Base-by-base conservation (phyloP, 2,797 vertebrate genomes). In the Bovichtus diacanthus region DNA sequence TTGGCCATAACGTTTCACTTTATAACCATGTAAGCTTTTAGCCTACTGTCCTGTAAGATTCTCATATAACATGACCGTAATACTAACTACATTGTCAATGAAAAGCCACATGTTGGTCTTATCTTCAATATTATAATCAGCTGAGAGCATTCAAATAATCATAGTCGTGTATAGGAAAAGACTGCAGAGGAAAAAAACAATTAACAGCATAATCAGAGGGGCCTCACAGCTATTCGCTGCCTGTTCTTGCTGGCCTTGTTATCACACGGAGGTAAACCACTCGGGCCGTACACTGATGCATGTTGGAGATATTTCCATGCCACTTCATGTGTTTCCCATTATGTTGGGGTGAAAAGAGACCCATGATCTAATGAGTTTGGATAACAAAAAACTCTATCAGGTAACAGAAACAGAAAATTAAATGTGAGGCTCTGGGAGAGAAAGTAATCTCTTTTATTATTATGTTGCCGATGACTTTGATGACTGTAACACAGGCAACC, bases 321-420 rank as follows among this genome's bases (percentile, higher is more conserved):
- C 43, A 78, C 66, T 84, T 82, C 70, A 79, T 76, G 58, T 74
- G 73, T 73, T 80, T 81, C 39, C 53, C 36, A 70, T 73, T 49
- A 64, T 56, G 29, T 3, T 41, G 25, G 21, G 0, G 53, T 78
- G 55, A 65, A 62, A 59, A 59, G 39, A 34, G 41, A 61, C 75
- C n/a, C 66, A 56, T 61, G 74, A 83, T 78, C 70, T 84, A 87
- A 91, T 88, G 79, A 85, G 82, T 59, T 61, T 86, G 78, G 71
- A 76, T 78, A 62, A 69, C 62, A 72, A 81, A 78, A 77, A 70
- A 49, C 58, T 55, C 50, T 70, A 77, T 83, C 68, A 78, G 66
- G 80, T 78, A 68, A 53, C 60, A 53, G 36, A 47, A 78, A 76
- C 58, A 27, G 63, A 79, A 74, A 77, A 84, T 85, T 63, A 84